Percentiles rank a stretch among this genome's conserved stretches.
Evolutionary conservation across 2,113 vertebrate genomes (phyloP).

Genomic region (Australoheros scitulus): DNA sequence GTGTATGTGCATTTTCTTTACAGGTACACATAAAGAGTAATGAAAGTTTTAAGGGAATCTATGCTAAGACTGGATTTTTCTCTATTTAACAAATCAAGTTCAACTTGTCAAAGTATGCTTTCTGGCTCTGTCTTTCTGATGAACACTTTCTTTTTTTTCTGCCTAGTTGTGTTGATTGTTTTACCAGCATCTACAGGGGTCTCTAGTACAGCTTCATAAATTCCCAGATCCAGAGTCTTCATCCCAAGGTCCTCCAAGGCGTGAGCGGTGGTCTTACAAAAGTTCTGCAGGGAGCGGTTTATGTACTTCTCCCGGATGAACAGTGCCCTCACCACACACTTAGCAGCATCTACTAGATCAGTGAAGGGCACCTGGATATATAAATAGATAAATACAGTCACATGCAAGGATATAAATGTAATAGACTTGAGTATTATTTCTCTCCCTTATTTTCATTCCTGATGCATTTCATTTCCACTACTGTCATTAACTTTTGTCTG

Average conservation of each 20-base stretch:
- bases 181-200: conserved; percentile 90
- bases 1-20: too few species aligned
- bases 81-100: too few species aligned
- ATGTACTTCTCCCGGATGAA: conserved; percentile 97
- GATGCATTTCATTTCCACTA: neutral
- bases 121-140: neutral
- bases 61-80: too few species aligned
- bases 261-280: conserved; percentile 88
- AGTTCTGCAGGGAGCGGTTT: conserved; percentile 86
- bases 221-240: conserved; percentile 80
- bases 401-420: neutral
- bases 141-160: neutral
- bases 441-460: neutral
- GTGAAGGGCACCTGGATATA: conserved; percentile 90
- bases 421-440: neutral
- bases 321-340: conserved; percentile 93
- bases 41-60: too few species aligned
- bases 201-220: conserved; percentile 84
- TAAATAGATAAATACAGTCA: neutral
- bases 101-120: neutral
- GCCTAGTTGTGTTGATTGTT: conserved; percentile 23
- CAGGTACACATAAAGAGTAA: too few species aligned
- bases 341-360: conserved; percentile 92
- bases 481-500: too few species aligned
- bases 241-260: conserved; percentile 88